Base-by-base conservation (phyloP, 2,113 vertebrate species). In the Callochromis pleurospilus region DNA sequence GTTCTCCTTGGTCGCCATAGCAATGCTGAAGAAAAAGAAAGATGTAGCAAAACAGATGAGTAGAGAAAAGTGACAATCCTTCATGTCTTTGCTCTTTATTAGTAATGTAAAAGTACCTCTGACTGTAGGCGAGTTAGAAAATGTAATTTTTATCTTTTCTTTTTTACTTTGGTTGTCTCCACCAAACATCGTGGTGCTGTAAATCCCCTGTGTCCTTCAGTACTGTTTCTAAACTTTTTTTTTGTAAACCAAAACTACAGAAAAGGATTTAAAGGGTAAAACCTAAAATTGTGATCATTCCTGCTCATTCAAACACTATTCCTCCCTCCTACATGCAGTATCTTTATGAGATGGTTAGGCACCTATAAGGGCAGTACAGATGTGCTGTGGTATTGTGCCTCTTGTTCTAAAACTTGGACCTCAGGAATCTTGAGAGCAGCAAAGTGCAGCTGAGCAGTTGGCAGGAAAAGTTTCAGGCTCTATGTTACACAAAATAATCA, bases 1-100 rank as follows among this genome's bases (percentile, higher is more conserved):
- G 95, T 99, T 99, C 97, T 99, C 98, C 97, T 99, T 99, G 83
- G 99, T 99, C 87, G 98, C 98, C 99, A 99, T 99, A 92, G 98
- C 99, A 93, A 99, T 99, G 95, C 99, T 99, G 54, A 75, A 89
- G 83, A 85, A 75, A 77, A 17, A 82, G 73, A 79, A 51, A 51
- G 29, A 87, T 5, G 53, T 40, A 29, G 24, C 24, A 29, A 47
- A 26, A 12, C 14, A 47, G 24, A 82, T 40, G 2, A 81, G 36
- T 81, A 58, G 24, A 29, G 6, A 85, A n/a, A 80, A 84, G 80
- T 49, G 80, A 85, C 31, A 86, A 90, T 21, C 12, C 14, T 15
- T 13, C n/a, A 70, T 56, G 51, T 12, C 24, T 26, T 75, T 47
- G 42, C 15, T 6, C 15, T 45, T 82, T 19, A 65, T 58, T 49